Evolutionary conservation across 2,888 invertebrate genomes (phyloP), one percentile per base, ranked within the genome.

Genomic region (Lasioglossum morio): DNA sequence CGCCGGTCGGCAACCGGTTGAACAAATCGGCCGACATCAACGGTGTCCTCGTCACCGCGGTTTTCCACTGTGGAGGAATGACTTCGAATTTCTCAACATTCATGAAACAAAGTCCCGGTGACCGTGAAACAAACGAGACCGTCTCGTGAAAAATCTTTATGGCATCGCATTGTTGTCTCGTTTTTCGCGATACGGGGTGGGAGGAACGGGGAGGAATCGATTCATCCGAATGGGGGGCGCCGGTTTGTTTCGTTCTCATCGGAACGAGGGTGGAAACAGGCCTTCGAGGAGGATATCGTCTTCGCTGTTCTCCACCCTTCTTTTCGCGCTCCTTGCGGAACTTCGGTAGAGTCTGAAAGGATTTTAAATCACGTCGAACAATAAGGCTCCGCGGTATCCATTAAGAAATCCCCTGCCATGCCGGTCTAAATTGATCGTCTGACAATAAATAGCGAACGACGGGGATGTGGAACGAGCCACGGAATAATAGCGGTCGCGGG

Each of bases 241-340:
- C 79, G 73, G 53, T n/a, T 60, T 81, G 87, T 87, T 87, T 84
- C 84, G 87, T 87, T 87, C 84, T 84, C 82, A 84, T 80, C 75
- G 84, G 48, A 48, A 82, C 79, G 75, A 87, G 87, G 84, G 80
- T 87, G 77, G 82, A 83, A 84, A 73, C 77, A 70, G 66, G 40
- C 75, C 40, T 70, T 76, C 75, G 60, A 23, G 27, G 34, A 19
- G 78, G 63, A 77, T 86, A 83, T 83, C 86, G 79, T 34, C 72
- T 75, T 57, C 53, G 53, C 10, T 53, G 74, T 63, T 77, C 34
- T 48, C 72, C 53, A 70, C 69, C 77, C 40, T 69, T 43, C 43
- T 37, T 43, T 12, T n/a, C 46, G 69, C 74, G 63, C 78, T 75
- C 43, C 48, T 34, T 60, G 23, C 60, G 46, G 43, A 53, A 30